phyloP scores from a whole-genome alignment of 2,888 invertebrate species.

The Baccha elongata region DNA sequence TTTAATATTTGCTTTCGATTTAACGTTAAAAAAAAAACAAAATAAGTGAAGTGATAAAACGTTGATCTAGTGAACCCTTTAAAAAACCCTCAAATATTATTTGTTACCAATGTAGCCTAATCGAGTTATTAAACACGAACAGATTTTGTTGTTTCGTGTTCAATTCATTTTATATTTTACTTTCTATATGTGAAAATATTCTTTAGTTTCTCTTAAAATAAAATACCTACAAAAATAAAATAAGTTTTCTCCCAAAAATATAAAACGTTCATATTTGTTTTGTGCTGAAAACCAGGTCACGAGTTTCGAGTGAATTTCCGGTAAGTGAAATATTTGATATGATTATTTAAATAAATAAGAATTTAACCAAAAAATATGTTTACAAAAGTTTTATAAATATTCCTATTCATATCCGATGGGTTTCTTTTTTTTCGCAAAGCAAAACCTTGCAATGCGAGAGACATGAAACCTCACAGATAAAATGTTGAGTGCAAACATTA shows the following conservation, averaged over 20 bases:
- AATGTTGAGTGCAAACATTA: background rate
- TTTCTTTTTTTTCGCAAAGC: too few species aligned
- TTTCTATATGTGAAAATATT: slow-evolving; percentile 54
- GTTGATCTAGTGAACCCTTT: slow-evolving; percentile 40
- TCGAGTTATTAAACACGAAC: slow-evolving; percentile 62
- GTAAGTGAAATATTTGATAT: slow-evolving; percentile 38
- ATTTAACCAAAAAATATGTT: background rate
- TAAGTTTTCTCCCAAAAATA: slow-evolving; percentile 29
- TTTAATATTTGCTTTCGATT: slow-evolving; percentile 38
- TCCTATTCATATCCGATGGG: too few species aligned
- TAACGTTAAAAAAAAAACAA: background rate
- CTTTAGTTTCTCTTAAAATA: slow-evolving; percentile 6
- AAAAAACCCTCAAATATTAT: slow-evolving; percentile 38
- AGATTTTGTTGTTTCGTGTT: slow-evolving; percentile 69
- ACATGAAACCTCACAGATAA: slow-evolving; percentile 5
- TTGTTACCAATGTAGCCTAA: slow-evolving; percentile 70
- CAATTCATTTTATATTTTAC: slow-evolving; percentile 35
- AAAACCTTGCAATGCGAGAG: background rate
- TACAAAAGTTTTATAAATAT: too few species aligned
- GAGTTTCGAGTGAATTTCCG: slow-evolving; percentile 60
- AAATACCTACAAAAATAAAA: background rate
- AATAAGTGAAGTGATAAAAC: slow-evolving; percentile 9
- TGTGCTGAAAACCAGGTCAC: slow-evolving; percentile 64
- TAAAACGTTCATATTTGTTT: slow-evolving; percentile 6
- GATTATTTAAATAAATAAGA: background rate